Evolutionary conservation across 2,113 vertebrate species (phyloP).

Genomic region (Strix uralensis): DNA sequence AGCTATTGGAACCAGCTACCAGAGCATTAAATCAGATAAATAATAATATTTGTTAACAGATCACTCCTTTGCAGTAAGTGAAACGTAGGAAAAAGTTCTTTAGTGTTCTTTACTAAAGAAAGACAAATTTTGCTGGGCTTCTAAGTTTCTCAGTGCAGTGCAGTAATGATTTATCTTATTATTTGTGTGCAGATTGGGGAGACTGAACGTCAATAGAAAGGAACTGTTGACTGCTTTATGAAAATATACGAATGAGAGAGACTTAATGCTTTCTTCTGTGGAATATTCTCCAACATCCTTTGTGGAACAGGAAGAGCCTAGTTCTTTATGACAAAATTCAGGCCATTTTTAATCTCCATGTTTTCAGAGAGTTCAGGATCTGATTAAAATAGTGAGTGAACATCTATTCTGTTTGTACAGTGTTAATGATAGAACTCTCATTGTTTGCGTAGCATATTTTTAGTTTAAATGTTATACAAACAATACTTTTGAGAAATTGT

Average conservation of each 20-base stretch:
- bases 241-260: constrained; percentile 42
- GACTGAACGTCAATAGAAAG: constrained; percentile 33
- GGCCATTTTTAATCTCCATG: constrained; percentile 16
- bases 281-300: constrained; percentile 59
- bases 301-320: constrained; percentile 58
- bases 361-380: not conserved
- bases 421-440: not conserved
- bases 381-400: not conserved
- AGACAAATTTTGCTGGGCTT: not conserved
- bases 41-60: constrained; percentile 17
- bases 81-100: not conserved
- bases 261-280: constrained; percentile 26
- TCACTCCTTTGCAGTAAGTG: not conserved
- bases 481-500: not conserved
- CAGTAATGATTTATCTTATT: not conserved
- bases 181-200: constrained; percentile 31
- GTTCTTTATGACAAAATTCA: constrained; percentile 67
- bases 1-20: constrained; percentile 19
- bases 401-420: not conserved
- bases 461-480: not conserved
- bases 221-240: constrained; percentile 53
- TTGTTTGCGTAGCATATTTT: not conserved
- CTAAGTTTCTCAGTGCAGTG: not conserved
- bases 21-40: constrained; percentile 12
- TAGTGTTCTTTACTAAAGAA: not conserved